Base-by-base conservation (phyloP, 1,140 invertebrate genomes). In the Drosophila pseudoananassae region DNA sequence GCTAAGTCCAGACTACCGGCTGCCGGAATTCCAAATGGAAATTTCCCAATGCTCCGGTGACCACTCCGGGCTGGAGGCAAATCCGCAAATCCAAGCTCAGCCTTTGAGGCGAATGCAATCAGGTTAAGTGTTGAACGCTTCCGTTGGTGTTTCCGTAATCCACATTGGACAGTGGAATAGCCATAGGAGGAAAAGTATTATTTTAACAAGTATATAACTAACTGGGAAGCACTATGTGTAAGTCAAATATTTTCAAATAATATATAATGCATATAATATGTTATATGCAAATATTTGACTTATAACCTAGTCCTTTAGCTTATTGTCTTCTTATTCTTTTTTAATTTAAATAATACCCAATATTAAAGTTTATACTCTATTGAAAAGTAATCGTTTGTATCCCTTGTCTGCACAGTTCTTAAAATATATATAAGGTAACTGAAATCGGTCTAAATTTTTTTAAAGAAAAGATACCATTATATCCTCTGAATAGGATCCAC, bases 61-160 rank as follows among this genome's bases (percentile, higher is more conserved):
- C 71, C 71, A 59, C 54, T 27, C 25, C 25, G 25, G 61, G 40
- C 40, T n/a, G 7, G 2, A 12, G 8, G 14, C n/a, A 43, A 43
- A 43, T 43, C 40, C 14, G 40, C 40, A 55, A 85, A 85, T 87
- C 70, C 69, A 58, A 70, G 80, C 76, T 85, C 43, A 78, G 68
- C 56, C 57, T 74, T 63, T 69, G 51, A 52, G 58, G 63, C 49
- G 58, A 76, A 66, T 76, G 76, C 82, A 85, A 81, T 85, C 82
- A 75, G 61, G 60, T 81, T 75, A 81, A 82, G 82, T 82, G 74
- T 76, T 70, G 74, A 64, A 49, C 61, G 47, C 51, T 71, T 78
- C 74, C 79, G 78, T 55, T 74, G 81, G 46, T 43, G 45, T 54
- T 66, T 72, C 66, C 74, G 51, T 57, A 52, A 40, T 23, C 29